Percentiles rank a stretch among this genome's conserved stretches.
phyloP scores from a whole-genome alignment of 2,888 invertebrate species.

The Malthinus flaveolus region DNA sequence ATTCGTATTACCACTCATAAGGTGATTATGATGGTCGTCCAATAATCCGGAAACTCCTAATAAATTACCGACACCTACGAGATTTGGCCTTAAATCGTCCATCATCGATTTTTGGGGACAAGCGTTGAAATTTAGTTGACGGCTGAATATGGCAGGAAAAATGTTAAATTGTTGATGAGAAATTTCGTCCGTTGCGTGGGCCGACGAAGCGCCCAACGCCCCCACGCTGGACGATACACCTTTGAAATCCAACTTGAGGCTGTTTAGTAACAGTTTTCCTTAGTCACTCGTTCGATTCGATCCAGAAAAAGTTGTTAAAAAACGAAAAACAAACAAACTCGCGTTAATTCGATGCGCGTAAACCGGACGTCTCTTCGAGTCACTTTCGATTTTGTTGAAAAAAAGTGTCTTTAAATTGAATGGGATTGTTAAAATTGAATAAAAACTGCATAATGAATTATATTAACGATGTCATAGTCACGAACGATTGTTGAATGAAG shows the following conservation, averaged over 20 bases:
- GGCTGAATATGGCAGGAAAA: slow-evolving; percentile 88
- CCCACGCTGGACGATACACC: slow-evolving; percentile 69
- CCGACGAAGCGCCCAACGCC: slow-evolving; percentile 61
- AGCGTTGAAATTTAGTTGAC: slow-evolving; percentile 80
- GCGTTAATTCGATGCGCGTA: neutral
- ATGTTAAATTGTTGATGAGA: slow-evolving; percentile 85
- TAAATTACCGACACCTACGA: slow-evolving; percentile 76
- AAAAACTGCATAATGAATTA: slow-evolving; percentile 27
- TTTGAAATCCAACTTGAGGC: slow-evolving; percentile 86
- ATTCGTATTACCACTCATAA: slow-evolving; percentile 50
- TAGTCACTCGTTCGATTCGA: neutral
- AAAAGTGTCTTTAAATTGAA: neutral
- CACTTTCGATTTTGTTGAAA: neutral
- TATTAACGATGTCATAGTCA: slow-evolving; percentile 16
- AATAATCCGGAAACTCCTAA: slow-evolving; percentile 78
- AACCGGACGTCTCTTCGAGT: neutral
- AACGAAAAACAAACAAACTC: neutral
- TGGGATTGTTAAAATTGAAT: slow-evolving; percentile 1
- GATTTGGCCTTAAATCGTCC: slow-evolving; percentile 84
- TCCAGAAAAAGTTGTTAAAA: neutral
- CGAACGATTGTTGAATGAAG: slow-evolving; percentile 20
- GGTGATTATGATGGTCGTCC: slow-evolving; percentile 74
- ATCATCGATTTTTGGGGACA: slow-evolving; percentile 74
- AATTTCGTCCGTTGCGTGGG: slow-evolving; percentile 57
- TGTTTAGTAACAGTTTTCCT: slow-evolving; percentile 42